These are phyloP conservation scores for Syrphus vitripennis DNA, from an alignment of 2,888 invertebrate genomes.

Conservation along the genomic window DNA sequence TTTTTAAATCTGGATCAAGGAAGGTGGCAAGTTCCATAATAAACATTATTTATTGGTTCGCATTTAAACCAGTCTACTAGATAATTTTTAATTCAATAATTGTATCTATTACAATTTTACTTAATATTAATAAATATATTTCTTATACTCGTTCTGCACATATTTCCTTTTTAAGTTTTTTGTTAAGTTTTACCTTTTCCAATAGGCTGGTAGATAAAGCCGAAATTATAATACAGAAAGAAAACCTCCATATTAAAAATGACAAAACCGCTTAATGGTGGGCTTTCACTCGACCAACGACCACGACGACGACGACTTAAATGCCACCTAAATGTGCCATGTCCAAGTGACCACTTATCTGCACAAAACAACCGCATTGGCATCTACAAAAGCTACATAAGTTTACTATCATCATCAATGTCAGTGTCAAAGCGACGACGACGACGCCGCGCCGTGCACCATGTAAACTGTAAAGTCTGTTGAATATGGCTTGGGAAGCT, in stretches of 20 bases:
- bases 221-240: not conserved
- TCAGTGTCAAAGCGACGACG: constrained; percentile 61
- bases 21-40: not conserved
- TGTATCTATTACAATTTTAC: constrained; percentile 42
- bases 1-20: constrained; percentile 10
- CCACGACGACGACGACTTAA: no score
- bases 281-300: constrained; percentile 66
- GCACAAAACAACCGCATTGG: constrained; percentile 21
- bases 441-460: no score
- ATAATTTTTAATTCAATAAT: constrained; percentile 49
- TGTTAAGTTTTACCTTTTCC: not conserved
- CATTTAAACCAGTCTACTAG: constrained; percentile 11
- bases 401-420: constrained; percentile 62
- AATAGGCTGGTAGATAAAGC: not conserved
- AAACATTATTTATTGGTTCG: not conserved
- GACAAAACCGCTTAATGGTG: constrained; percentile 43
- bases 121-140: constrained; percentile 18
- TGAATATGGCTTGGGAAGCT: constrained; percentile 33
- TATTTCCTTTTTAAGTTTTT: constrained; percentile 44
- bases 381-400: constrained; percentile 17
- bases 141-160: constrained; percentile 45
- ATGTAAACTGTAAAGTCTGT: constrained; percentile 1
- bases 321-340: constrained; percentile 57
- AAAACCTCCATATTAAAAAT: constrained; percentile 19
- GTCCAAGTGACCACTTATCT: constrained; percentile 51